phyloP scores from a whole-genome alignment of 2,797 vertebrate species.

The Heliangelus exortis region DNA sequence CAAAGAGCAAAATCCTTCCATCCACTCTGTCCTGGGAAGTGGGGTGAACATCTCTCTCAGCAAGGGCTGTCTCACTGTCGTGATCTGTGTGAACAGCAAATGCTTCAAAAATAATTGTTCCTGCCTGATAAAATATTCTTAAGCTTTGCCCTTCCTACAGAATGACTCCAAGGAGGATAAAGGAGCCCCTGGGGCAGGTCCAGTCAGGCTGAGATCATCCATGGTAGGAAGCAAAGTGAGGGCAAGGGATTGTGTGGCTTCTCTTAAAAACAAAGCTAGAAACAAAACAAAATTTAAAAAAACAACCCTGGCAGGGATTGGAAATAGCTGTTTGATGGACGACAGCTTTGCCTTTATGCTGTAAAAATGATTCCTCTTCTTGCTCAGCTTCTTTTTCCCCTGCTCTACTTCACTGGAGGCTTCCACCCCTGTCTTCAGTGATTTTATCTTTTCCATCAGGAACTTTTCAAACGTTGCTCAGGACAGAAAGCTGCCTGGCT shows the following conservation, averaged over 20 bases:
- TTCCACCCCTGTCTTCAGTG: not conserved
- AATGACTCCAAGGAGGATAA: not conserved
- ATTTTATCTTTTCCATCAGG: not conserved
- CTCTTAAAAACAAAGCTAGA: not conserved
- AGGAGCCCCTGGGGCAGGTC: not conserved
- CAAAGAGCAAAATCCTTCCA: not conserved
- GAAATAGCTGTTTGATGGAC: not conserved
- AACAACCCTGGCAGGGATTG: not conserved
- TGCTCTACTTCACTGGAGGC: not conserved
- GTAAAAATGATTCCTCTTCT: not conserved
- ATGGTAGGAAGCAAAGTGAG: not conserved
- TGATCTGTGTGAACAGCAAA: not conserved
- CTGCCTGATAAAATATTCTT: not conserved
- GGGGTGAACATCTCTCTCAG: accelerated
- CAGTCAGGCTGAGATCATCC: too few relatives aligned
- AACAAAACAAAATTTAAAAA: not conserved
- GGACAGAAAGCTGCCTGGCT: not conserved
- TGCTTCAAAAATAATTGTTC: not conserved
- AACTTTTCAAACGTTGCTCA: not conserved
- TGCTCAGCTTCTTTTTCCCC: not conserved
- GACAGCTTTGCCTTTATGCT: not conserved
- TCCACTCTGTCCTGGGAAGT: not conserved
- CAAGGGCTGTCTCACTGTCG: not conserved
- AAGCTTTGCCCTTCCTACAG: not conserved
- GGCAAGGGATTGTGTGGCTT: not conserved